Conservation (phyloP, 2,797 vertebrate species). For the Valencia hispanica region DNA sequence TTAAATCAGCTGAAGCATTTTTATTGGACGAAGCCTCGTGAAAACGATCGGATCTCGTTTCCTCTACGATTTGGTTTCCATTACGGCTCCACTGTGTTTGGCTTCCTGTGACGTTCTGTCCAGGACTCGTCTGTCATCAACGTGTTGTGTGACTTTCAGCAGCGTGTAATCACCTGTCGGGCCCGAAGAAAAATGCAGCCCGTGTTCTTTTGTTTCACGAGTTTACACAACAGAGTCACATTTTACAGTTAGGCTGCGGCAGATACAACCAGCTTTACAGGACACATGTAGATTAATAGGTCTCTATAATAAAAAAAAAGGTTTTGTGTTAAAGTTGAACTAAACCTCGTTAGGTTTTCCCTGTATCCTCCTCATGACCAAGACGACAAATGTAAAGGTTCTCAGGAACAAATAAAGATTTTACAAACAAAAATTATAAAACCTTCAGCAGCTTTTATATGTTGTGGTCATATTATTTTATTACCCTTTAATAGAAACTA, state of each 20-base stretch:
- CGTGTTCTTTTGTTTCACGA: not conserved
- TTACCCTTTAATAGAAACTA: too few relatives aligned
- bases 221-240: too few relatives aligned
- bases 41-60: not conserved
- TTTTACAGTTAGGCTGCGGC: too few relatives aligned
- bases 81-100: not conserved
- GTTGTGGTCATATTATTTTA: too few relatives aligned
- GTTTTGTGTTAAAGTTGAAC: too few relatives aligned
- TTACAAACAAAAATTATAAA: too few relatives aligned
- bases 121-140: constrained; percentile 12
- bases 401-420: not conserved
- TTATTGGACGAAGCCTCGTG: not conserved
- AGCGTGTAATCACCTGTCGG: constrained; percentile 27
- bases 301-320: not conserved
- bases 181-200: not conserved
- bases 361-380: too few relatives aligned
- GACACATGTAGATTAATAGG: not conserved
- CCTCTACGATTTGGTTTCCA: not conserved
- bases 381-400: too few relatives aligned
- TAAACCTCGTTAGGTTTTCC: too few relatives aligned
- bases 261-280: too few relatives aligned
- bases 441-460: too few relatives aligned
- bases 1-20: not conserved
- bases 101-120: constrained; percentile 19
- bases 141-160: constrained; percentile 38